These are phyloP conservation scores for Turritopsis dohrnii DNA, from an alignment of 30 jellyfish, hydroid and myxozoan genomes.

Conservation along the genomic window DNA sequence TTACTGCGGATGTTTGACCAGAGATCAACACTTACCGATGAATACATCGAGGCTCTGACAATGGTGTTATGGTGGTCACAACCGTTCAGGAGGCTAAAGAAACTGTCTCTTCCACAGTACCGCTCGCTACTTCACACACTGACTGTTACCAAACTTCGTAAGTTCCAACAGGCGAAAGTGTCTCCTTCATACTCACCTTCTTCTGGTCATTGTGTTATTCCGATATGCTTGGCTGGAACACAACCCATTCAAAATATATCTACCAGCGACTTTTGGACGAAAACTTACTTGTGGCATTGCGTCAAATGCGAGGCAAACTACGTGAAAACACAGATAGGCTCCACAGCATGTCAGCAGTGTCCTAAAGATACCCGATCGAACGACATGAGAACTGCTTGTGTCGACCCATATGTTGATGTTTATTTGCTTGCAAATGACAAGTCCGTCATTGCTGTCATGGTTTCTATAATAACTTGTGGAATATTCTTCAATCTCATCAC, in stretches of 20 bases:
- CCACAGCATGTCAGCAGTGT: neutral
- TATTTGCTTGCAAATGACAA: neutral
- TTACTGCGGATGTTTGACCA: neutral
- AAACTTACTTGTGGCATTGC: slow-evolving; percentile 6
- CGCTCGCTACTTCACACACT: neutral
- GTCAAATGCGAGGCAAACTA: neutral
- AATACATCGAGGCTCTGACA: slow-evolving; percentile 7
- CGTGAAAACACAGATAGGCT: neutral
- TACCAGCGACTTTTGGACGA: neutral
- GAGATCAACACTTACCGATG: neutral
- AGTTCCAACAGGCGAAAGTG: neutral
- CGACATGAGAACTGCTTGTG: slow-evolving; percentile 11
- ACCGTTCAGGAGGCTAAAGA: neutral
- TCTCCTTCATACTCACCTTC: neutral
- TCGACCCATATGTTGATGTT: slow-evolving; percentile 12
- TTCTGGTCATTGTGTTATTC: slow-evolving; percentile 3
- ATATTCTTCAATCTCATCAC: neutral
- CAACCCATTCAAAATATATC: neutral
- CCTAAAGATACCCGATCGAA: neutral
- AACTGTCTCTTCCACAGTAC: neutral
- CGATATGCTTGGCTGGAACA: slow-evolving; percentile 6
- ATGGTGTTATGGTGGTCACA: slow-evolving; percentile 21
- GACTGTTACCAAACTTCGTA: neutral
- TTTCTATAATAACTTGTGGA: slow-evolving; percentile 8
- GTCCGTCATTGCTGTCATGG: neutral